Percentiles rank a stretch among this genome's conserved stretches.
phyloP scores from a whole-genome alignment of 1,140 invertebrate genomes.

The Halictus rubicundus region DNA sequence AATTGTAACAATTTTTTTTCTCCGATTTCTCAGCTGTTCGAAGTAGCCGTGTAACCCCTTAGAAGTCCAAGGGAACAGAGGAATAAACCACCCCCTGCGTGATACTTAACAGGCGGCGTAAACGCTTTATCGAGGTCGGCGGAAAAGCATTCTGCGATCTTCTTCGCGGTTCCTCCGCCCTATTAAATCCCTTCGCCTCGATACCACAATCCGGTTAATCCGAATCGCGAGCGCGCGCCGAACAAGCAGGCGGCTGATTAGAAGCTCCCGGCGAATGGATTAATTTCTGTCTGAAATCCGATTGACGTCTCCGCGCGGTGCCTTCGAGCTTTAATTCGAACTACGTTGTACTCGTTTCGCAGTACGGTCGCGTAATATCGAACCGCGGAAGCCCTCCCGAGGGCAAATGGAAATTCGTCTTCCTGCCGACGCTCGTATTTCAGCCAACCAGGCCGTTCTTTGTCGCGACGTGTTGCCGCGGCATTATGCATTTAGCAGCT shows the following conservation, averaged over 20 bases:
- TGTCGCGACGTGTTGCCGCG: too few species aligned
- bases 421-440: background rate
- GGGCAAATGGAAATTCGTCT: constrained; percentile 18
- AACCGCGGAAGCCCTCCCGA: background rate
- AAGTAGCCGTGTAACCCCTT: too few species aligned
- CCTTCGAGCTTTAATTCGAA: constrained; percentile 37
- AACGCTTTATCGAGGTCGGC: background rate
- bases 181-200: background rate
- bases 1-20: too few species aligned
- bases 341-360: constrained; percentile 21
- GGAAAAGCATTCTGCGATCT: background rate
- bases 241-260: constrained; percentile 60
- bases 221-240: background rate
- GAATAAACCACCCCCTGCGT: too few species aligned
- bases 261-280: constrained; percentile 29
- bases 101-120: too few species aligned
- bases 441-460: background rate
- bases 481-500: too few species aligned
- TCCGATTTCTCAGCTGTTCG: too few species aligned
- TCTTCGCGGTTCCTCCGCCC: background rate
- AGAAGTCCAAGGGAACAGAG: too few species aligned
- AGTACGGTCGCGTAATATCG: constrained; percentile 28
- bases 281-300: constrained; percentile 38
- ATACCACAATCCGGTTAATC: background rate
- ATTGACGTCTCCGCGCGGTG: constrained; percentile 8